These are phyloP conservation scores for Strigamia transsilvanica DNA, from an alignment of 2,888 invertebrate genomes.

Conservation along the genomic window DNA sequence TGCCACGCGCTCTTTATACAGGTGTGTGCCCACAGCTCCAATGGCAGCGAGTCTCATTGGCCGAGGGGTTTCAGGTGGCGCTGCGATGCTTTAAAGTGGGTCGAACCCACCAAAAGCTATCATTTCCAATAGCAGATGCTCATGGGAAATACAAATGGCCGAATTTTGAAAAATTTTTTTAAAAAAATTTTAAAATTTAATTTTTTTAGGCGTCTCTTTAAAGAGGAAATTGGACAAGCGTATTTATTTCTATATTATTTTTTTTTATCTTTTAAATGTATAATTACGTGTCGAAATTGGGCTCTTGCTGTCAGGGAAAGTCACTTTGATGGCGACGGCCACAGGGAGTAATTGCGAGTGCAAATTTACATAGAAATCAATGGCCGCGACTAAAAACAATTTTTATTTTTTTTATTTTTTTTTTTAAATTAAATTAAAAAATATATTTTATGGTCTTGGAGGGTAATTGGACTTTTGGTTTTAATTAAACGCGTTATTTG, in stretches of 20 bases:
- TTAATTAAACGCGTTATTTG: too few relatives aligned
- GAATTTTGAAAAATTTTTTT: too few relatives aligned
- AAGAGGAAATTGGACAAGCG: too few relatives aligned
- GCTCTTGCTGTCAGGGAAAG: not conserved
- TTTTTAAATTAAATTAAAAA: too few relatives aligned
- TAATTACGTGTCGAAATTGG: not conserved
- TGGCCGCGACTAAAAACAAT: constrained; percentile 5
- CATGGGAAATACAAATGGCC: too few relatives aligned
- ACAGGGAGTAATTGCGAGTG: not conserved
- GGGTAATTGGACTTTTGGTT: too few relatives aligned
- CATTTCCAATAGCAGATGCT: too few relatives aligned
- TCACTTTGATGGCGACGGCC: constrained; percentile 26
- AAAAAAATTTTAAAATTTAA: too few relatives aligned
- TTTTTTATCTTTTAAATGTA: constrained; percentile 26
- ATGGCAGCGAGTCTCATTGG: constrained; percentile 23
- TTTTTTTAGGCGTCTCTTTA: too few relatives aligned
- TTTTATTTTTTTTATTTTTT: too few relatives aligned
- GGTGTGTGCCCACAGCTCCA: constrained; percentile 39
- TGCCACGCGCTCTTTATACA: constrained; percentile 42
- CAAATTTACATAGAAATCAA: constrained; percentile 36
- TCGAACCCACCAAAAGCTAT: not conserved
- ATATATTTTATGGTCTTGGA: too few relatives aligned
- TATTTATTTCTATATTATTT: too few relatives aligned
- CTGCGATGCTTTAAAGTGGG: constrained; percentile 28
- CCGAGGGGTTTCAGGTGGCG: constrained; percentile 41